Conservation (phyloP, 2,888 invertebrate species). For the Ceratothoa steindachneri region DNA sequence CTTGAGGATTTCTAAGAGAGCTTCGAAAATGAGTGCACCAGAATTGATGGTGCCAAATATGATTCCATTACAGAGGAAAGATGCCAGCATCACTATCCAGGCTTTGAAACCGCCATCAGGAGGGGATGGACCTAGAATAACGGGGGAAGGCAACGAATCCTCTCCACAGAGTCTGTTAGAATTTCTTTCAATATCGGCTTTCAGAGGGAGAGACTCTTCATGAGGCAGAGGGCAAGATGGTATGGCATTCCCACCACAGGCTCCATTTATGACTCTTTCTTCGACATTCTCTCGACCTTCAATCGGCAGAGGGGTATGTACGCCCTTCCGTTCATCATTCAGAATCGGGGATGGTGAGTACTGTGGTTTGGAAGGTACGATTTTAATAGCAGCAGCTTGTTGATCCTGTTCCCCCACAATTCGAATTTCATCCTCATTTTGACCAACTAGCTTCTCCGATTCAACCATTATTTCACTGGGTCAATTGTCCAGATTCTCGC, state of each 20-base stretch:
- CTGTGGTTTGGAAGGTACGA: background rate
- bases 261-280: background rate
- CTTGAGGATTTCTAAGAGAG: slow-evolving; percentile 63
- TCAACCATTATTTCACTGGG: background rate
- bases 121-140: slow-evolving; percentile 19
- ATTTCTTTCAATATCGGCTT: background rate
- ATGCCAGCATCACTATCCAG: slow-evolving; percentile 75
- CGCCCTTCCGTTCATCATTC: background rate
- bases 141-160: background rate
- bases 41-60: slow-evolving; percentile 87
- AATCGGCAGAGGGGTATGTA: background rate
- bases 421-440: background rate
- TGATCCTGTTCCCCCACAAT: background rate
- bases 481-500: no score
- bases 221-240: background rate
- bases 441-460: background rate
- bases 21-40: slow-evolving; percentile 73
- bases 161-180: background rate
- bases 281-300: background rate
- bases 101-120: slow-evolving; percentile 70
- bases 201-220: background rate
- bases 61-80: slow-evolving; percentile 83
- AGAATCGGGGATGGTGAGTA: no score
- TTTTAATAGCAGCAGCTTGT: background rate
- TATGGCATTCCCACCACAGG: background rate